phyloP scores from a whole-genome alignment of 2,113 vertebrate genomes.

The Oreochromis spilurus region DNA sequence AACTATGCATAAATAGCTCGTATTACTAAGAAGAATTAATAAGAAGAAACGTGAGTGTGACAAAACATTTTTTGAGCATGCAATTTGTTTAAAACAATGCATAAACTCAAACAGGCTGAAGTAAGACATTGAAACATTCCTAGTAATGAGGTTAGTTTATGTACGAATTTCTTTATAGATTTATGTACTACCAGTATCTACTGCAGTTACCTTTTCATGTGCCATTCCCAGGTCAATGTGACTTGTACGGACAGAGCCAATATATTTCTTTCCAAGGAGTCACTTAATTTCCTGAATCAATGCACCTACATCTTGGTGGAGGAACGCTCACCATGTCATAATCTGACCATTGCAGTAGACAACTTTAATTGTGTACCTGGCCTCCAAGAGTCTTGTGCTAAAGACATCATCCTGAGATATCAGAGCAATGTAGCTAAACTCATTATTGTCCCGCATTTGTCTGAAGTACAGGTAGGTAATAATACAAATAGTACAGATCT shows the following conservation, averaged over 20 bases:
- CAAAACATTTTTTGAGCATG: neutral
- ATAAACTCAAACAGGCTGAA: neutral
- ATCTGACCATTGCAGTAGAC: slow-evolving; percentile 65
- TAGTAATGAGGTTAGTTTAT: neutral
- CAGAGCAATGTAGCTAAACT: slow-evolving; percentile 44
- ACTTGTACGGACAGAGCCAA: slow-evolving; percentile 71
- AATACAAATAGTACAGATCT: neutral
- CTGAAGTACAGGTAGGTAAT: slow-evolving; percentile 40
- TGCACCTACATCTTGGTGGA: slow-evolving; percentile 72
- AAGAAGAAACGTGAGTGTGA: neutral
- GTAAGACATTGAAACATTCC: neutral
- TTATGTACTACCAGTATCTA: neutral
- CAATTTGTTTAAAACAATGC: neutral
- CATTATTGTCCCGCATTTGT: neutral
- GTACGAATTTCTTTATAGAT: neutral
- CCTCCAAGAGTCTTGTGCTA: slow-evolving; percentile 50
- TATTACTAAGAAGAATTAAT: no score
- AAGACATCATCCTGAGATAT: slow-evolving; percentile 61
- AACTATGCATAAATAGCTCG: rapidly evolving
- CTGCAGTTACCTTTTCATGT: neutral
- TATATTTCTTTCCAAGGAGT: slow-evolving; percentile 66
- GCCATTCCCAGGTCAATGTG: slow-evolving; percentile 61
- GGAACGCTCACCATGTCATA: slow-evolving; percentile 42
- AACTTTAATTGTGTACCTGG: slow-evolving; percentile 43
- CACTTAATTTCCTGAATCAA: slow-evolving; percentile 31